Conservation (phyloP, 2,797 vertebrate species). For the Intellagama lesueurii region DNA sequence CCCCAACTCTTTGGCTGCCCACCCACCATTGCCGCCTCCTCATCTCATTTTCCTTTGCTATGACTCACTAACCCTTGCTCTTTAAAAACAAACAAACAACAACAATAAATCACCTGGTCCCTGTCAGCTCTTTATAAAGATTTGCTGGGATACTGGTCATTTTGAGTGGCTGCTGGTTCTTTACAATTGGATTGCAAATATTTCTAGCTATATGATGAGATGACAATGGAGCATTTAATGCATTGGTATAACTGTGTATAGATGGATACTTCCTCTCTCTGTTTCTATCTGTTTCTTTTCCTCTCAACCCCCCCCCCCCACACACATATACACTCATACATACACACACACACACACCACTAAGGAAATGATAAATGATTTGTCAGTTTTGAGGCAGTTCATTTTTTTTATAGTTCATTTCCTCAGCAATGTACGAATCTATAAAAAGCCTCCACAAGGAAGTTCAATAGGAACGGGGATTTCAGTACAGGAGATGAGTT, state of each 20-base stretch:
- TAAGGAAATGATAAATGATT: slow-evolving; percentile 62
- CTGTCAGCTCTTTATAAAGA: too few relatives aligned
- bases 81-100: too few relatives aligned
- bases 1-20: too few relatives aligned
- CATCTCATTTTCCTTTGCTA: too few relatives aligned
- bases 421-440: slow-evolving; percentile 67
- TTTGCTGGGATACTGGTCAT: too few relatives aligned
- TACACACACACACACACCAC: slow-evolving; percentile 13
- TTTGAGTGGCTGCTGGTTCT: not conserved
- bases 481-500: slow-evolving; percentile 71
- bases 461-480: slow-evolving; percentile 55
- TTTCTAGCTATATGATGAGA: slow-evolving; percentile 20
- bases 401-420: slow-evolving; percentile 71
- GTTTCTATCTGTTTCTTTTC: not conserved
- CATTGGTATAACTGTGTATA: slow-evolving; percentile 55
- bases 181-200: slow-evolving; percentile 1
- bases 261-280: not conserved
- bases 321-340: not conserved
- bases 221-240: slow-evolving; percentile 57
- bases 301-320: too few relatives aligned
- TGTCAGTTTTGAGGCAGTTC: slow-evolving; percentile 67
- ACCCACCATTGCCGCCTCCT: too few relatives aligned
- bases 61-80: too few relatives aligned
- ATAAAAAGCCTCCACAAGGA: slow-evolving; percentile 74
- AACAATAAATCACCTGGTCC: too few relatives aligned